Evolutionary conservation across 2,797 vertebrate species (phyloP).

Genomic region (Chiloscyllium punctatum): DNA sequence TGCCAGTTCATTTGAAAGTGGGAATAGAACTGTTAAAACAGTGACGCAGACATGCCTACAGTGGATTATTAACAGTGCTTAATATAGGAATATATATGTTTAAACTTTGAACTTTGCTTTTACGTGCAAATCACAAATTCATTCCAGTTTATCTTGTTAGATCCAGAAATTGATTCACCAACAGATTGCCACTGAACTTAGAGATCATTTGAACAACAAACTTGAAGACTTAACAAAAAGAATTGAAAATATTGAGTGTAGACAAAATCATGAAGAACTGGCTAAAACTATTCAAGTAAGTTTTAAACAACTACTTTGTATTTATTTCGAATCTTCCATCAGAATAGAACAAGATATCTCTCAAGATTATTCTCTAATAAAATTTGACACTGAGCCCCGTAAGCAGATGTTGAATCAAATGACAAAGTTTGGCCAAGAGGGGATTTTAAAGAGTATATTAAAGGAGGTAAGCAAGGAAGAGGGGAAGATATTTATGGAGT

Average conservation of each 20-base stretch:
- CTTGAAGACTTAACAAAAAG: conserved; percentile 30
- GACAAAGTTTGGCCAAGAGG: not conserved
- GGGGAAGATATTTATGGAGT: not conserved
- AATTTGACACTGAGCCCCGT: not conserved
- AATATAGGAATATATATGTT: not conserved
- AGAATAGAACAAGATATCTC: not conserved
- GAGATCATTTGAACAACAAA: not conserved
- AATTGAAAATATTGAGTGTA: conserved; percentile 32
- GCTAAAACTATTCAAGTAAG: conserved; percentile 28
- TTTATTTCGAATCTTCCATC: not conserved
- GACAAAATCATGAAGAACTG: conserved; percentile 13
- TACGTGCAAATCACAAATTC: not conserved
- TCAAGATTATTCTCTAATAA: not conserved
- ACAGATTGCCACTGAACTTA: not conserved
- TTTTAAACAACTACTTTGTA: not conserved
- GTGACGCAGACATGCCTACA: not conserved
- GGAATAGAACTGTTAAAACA: not conserved
- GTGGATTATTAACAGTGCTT: not conserved
- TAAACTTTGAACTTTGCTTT: not conserved
- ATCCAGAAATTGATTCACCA: conserved; percentile 6
- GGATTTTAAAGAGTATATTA: not conserved
- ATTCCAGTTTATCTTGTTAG: conserved; percentile 9
- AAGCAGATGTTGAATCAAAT: not conserved
- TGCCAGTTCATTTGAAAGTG: not conserved
- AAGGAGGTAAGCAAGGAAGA: not conserved